phyloP scores from a whole-genome alignment of 2,797 vertebrate genomes.

The Pangasius djambal region DNA sequence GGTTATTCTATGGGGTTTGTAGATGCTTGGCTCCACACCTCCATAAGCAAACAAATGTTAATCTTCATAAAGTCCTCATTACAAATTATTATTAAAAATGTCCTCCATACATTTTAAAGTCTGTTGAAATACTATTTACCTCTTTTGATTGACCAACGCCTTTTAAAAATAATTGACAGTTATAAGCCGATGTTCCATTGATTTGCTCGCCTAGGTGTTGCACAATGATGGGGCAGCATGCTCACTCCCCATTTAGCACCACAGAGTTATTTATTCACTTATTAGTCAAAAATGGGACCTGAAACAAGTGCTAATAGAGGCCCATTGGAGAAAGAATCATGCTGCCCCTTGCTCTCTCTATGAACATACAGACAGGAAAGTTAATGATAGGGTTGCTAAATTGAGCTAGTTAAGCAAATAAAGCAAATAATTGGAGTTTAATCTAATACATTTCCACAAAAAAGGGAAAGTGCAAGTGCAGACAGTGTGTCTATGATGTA shows the following conservation, averaged over 20 bases:
- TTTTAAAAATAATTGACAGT: not conserved
- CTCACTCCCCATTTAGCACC: not conserved
- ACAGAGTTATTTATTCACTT: not conserved
- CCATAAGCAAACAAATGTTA: not conserved
- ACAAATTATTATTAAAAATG: not conserved
- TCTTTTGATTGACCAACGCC: not conserved
- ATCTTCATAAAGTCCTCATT: not conserved
- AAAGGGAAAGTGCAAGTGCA: too few species aligned
- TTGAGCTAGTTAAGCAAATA: too few species aligned
- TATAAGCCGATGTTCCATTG: not conserved
- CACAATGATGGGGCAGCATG: not conserved
- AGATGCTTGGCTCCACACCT: not conserved
- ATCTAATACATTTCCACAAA: too few species aligned
- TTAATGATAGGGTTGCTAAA: not conserved
- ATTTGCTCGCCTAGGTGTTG: not conserved
- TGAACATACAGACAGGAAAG: not conserved
- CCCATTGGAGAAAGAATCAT: not conserved
- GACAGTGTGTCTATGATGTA: too few species aligned
- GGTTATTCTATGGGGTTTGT: constrained; percentile 34
- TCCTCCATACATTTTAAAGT: not conserved
- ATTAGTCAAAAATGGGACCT: not conserved
- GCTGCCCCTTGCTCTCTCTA: not conserved
- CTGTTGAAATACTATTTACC: not conserved
- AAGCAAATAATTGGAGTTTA: too few species aligned
- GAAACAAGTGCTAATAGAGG: not conserved